A percentile compares a stretch with the other conserved stretches of the same genome.
phyloP scores from a whole-genome alignment of 2,797 vertebrate species.

The Neostethus bicornis region DNA sequence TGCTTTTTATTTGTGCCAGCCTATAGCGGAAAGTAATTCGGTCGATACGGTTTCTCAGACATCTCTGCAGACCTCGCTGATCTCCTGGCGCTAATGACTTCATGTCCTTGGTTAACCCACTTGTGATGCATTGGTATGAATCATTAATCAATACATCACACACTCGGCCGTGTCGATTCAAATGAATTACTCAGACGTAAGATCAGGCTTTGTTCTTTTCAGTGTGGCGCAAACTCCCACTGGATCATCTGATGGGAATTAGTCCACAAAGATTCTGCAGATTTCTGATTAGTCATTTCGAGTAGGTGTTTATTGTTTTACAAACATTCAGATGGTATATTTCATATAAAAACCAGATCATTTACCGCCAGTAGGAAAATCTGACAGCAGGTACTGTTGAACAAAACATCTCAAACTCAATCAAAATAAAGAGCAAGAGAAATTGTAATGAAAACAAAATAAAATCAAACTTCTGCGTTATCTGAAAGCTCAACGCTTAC shows the following conservation, averaged over 20 bases:
- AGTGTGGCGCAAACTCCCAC: slow-evolving; percentile 9
- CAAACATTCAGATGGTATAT: slow-evolving; percentile 31
- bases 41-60: neutral
- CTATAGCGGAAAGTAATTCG: neutral
- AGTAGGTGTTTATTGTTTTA: slow-evolving; percentile 45
- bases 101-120: slow-evolving; percentile 7
- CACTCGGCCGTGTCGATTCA: slow-evolving; percentile 10
- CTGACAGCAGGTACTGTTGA: slow-evolving; percentile 13
- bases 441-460: slow-evolving; percentile 9
- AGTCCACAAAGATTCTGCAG: slow-evolving; percentile 23
- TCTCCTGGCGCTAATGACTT: neutral
- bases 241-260: slow-evolving; percentile 18
- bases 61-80: slow-evolving; percentile 4
- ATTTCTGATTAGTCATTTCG: slow-evolving; percentile 49
- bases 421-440: slow-evolving; percentile 12
- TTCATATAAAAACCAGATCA: slow-evolving; percentile 32
- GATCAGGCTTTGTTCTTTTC: slow-evolving; percentile 16
- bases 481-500: slow-evolving; percentile 21
- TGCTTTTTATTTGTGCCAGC: neutral
- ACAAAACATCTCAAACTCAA: slow-evolving; percentile 21
- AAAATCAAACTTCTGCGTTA: slow-evolving; percentile 4
- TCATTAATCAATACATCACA: slow-evolving; percentile 16
- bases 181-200: slow-evolving; percentile 10
- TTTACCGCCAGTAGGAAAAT: slow-evolving; percentile 14
- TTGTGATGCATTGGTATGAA: slow-evolving; percentile 7